Base-by-base conservation (phyloP, 1,140 invertebrate genomes). In the Chionoecetes opilio region DNA sequence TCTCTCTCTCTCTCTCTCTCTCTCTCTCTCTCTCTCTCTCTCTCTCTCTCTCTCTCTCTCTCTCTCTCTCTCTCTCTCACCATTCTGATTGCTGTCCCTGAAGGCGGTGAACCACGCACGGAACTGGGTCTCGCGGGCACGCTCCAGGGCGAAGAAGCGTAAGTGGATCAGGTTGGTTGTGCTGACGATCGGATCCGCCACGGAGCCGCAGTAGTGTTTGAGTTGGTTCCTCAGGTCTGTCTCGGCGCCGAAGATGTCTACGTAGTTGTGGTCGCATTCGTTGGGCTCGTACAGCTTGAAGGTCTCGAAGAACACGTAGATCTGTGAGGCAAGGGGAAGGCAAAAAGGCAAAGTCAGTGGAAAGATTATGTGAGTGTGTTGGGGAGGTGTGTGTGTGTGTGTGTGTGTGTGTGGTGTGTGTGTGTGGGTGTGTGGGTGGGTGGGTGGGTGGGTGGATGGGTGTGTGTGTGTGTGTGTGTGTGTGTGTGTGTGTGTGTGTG, bases 251-350 rank as follows among this genome's bases (percentile, higher is more conserved):
- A 98, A 98, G 85, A 99, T 97, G 96, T 99, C 98, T 82, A 99
- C 97, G 96, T 98, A 98, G 97, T 99, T 99, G 21, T 97, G 97
- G n/a, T 98, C 98, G 96, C 98, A 99, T 96, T 99, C 98, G 97
- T 99, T 99, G 0, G 98, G 98, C 96, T 98, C 98, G 82, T 97
- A 97, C 95, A 99, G 97, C 63, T 97, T 97, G 96, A 98, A 98
- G 46, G 97, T 96, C 38, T 97, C 97, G 96, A 98, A 99, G 85
- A 97, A 97, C 86, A 99, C 97, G 96, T 98, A 98, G 96, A 99
- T 98, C 98, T 97, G 95, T n/a, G 97, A 97, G 46, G 46, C 96
- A 82, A 96, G 41, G 8, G 46, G 94, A 63, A 85, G 38, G 11
- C n/a, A n/a, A n/a, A 85, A 38, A 37, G 86, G 31, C 6, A 26